Conservation (phyloP, 2,888 invertebrate genomes). For the Aethes cnicana region DNA sequence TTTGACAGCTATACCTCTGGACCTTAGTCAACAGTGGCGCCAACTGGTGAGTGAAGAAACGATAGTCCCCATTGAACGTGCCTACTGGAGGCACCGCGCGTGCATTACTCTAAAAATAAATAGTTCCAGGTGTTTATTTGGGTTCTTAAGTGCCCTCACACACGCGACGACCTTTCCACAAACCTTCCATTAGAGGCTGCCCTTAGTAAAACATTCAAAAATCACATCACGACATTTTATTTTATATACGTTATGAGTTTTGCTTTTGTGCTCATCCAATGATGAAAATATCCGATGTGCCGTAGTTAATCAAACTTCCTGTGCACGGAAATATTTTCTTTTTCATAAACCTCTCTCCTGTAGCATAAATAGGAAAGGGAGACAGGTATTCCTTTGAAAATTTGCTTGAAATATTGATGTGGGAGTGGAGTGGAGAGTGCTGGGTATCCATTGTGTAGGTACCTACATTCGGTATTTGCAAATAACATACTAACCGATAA, state of each 20-base stretch:
- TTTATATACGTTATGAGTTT: conserved; percentile 1
- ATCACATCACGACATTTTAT: neutral
- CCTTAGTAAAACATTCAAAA: conserved; percentile 12
- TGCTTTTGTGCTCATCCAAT: conserved; percentile 13
- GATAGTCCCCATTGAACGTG: conserved; percentile 8
- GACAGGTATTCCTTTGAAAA: conserved; percentile 13
- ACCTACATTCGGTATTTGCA: conserved; percentile 1
- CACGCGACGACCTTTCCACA: conserved; percentile 22
- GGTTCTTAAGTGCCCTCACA: conserved; percentile 11
- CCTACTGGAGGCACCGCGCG: neutral
- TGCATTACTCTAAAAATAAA: conserved; percentile 17
- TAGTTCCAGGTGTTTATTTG: conserved; percentile 9
- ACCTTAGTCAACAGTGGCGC: too few relatives aligned
- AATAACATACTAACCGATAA: too few relatives aligned
- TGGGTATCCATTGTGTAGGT: conserved; percentile 3
- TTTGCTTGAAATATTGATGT: conserved; percentile 7
- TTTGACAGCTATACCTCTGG: too few relatives aligned
- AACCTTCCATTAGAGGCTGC: neutral
- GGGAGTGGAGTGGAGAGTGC: conserved; percentile 1
- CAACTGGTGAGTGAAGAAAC: conserved; percentile 15
- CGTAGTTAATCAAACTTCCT: conserved; percentile 6
- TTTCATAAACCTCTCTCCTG: conserved; percentile 3
- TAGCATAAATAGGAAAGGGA: conserved; percentile 12
- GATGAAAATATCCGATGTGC: conserved; percentile 12
- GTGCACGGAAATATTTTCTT: conserved; percentile 4